Evolutionary conservation across 2,797 vertebrate species (phyloP), one percentile per base, ranked within the genome.

Genomic region (Cichlasoma orientale): DNA sequence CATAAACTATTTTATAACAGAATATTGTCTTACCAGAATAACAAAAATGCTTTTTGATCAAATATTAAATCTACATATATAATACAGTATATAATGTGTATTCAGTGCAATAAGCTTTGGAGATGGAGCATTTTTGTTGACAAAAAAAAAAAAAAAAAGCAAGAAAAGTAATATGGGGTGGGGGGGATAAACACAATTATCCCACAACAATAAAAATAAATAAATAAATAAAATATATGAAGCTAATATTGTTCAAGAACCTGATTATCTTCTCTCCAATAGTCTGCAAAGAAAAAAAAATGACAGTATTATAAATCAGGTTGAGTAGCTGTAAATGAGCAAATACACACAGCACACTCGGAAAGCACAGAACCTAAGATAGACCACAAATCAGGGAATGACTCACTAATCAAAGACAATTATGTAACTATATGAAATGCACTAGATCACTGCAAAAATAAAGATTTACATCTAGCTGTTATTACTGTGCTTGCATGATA

Each of bases 261-360:
- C 98, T 99, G 97, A 91, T 95, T 86, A 89, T 96, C 95, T 95
- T 95, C 96, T 96, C 90, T 95, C 92, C 95, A 94, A 95, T 82
- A 95, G 89, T 98, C 97, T 99, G 97, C 68, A 94, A 95, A 92
- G 82, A 92, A 86, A 72, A 29, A 25, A 33, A 75, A 18, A 80
- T 11, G 10, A 10, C 8, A 77, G 8, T 73, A 82, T 79, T 76
- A 78, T 16, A 73, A 33, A 69, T 61, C 4, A 11, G 31, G 21
- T 59, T 1, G 23, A 55, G 25, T 18, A 52, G 11, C 21, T 75
- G 9, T 7, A 59, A n/a, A 3, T 47, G 5, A 78, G 27, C 12
- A 54, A 81, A 53, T 13, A 25, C 36, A 63, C 10, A 25, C 16
- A 50, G 3, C 47, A 50, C 6, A 19, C 18, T 50, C 7, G 1